Percentiles rank a stretch among this genome's conserved stretches.
Evolutionary conservation across 2,888 invertebrate species (phyloP).

Genomic region (Anoplius nigerrimus): DNA sequence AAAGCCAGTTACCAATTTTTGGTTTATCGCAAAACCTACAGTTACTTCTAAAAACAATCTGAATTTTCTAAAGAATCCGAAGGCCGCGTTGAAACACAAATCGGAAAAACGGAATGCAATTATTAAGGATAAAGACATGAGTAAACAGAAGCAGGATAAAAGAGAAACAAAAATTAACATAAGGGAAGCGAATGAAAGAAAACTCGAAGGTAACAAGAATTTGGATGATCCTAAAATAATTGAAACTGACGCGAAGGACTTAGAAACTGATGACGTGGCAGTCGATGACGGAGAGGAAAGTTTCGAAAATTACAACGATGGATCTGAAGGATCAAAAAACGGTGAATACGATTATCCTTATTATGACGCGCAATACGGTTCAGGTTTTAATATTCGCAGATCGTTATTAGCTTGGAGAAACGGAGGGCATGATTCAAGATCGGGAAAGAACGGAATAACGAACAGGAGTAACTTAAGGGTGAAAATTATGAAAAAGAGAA

Average conservation of each 20-base stretch:
- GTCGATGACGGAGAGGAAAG: not conserved
- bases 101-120: no score
- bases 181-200: no score
- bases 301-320: not conserved
- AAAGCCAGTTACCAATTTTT: not conserved
- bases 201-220: no score
- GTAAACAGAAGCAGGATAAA: no score
- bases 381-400: conserved; percentile 7
- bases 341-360: not conserved
- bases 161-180: no score
- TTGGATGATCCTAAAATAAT: no score
- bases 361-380: not conserved
- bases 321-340: not conserved
- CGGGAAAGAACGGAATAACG: not conserved
- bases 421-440: not conserved
- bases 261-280: no score
- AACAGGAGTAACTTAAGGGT: not conserved
- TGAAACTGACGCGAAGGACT: no score
- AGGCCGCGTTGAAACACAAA: no score
- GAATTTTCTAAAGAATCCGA: not conserved
- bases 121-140: no score
- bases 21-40: not conserved
- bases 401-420: conserved; percentile 12
- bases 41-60: not conserved
- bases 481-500: not conserved